A percentile compares a stretch with the other conserved stretches of the same genome.
Evolutionary conservation across 53 echinoderm and acorn worm genomes (phyloP).

Genomic region (Crossaster papposus): DNA sequence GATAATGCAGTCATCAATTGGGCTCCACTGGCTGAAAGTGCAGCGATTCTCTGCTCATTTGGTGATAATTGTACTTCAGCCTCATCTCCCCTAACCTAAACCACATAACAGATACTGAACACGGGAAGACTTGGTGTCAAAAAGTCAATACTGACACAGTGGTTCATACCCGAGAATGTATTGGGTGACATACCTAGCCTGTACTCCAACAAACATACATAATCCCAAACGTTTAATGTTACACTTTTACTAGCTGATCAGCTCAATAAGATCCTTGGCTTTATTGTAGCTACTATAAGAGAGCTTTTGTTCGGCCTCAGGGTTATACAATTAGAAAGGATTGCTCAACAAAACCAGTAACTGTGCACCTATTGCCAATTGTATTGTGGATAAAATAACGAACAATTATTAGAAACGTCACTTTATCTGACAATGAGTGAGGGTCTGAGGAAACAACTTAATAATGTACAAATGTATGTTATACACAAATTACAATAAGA

Average conservation of each 20-base stretch:
- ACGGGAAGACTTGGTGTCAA: constrained; percentile 58
- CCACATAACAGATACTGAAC: constrained; percentile 35
- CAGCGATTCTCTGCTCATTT: not conserved
- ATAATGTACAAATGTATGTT: no score
- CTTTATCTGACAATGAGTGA: no score
- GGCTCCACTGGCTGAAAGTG: not conserved
- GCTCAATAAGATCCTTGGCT: not conserved
- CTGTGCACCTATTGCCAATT: not conserved
- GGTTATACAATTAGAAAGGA: not conserved
- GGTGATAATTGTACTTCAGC: not conserved
- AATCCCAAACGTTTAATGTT: not conserved
- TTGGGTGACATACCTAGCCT: constrained; percentile 59
- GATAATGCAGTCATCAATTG: not conserved
- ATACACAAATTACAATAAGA: no score
- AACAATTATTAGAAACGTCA: no score
- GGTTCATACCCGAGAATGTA: constrained; percentile 44
- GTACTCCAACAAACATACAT: constrained; percentile 14
- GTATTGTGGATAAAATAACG: not conserved
- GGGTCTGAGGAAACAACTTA: no score
- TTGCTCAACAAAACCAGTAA: not conserved
- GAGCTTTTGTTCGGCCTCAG: not conserved
- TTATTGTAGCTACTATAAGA: not conserved
- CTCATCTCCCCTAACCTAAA: not conserved
- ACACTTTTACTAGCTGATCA: not conserved
- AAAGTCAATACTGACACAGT: constrained; percentile 44